phyloP scores from a whole-genome alignment of 2,797 vertebrate genomes.

The Discoglossus pictus region DNA sequence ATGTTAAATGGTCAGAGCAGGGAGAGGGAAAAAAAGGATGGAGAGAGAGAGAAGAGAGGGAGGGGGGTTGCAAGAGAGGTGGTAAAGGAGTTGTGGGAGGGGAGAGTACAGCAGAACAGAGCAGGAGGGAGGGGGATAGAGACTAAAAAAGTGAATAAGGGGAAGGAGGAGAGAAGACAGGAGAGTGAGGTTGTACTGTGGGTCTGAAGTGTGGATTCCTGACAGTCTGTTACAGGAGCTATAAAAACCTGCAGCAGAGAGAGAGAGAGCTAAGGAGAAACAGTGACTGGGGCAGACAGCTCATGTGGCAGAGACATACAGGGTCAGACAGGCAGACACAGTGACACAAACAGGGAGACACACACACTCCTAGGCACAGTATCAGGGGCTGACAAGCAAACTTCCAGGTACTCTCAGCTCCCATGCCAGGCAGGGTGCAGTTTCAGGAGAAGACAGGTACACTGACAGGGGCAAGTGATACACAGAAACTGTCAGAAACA shows the following conservation, averaged over 20 bases:
- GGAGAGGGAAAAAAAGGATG: neutral
- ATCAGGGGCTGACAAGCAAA: neutral
- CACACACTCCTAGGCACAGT: neutral
- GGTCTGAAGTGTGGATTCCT: constrained; percentile 72
- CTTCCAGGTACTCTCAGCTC: neutral
- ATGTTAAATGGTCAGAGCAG: constrained; percentile 15
- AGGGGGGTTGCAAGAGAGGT: neutral
- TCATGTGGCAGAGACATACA: constrained; percentile 18
- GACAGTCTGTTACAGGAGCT: constrained; percentile 67
- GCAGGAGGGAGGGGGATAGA: constrained; percentile 25
- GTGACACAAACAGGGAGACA: neutral
- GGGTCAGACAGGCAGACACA: constrained; percentile 32
- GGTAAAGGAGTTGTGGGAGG: constrained; percentile 1
- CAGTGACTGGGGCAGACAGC: constrained; percentile 31
- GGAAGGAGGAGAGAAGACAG: constrained; percentile 53
- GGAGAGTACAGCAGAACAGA: constrained; percentile 11
- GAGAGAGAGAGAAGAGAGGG: constrained; percentile 6
- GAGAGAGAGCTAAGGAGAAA: constrained; percentile 27
- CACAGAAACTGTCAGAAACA: no score
- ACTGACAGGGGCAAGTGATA: no score
- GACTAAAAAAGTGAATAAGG: constrained; percentile 33
- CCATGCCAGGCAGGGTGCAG: neutral
- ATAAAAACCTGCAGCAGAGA: constrained; percentile 66
- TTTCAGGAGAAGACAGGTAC: neutral
- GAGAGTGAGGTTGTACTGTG: constrained; percentile 63